phyloP scores from a whole-genome alignment of 2,797 vertebrate genomes.

The Tachyglossus aculeatus region DNA sequence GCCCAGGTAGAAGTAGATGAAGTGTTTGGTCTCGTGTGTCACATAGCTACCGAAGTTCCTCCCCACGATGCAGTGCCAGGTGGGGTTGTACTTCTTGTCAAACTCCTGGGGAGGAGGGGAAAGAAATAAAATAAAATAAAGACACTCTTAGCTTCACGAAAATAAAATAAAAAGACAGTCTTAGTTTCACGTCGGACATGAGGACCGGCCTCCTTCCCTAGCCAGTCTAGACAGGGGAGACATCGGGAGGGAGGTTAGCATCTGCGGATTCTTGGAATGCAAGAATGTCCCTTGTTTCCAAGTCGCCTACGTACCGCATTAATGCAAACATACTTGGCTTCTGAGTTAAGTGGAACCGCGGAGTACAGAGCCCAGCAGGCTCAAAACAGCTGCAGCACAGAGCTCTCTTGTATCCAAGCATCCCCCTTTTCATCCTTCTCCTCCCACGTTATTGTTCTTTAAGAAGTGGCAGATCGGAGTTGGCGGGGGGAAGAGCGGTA shows the following conservation, averaged over 20 bases:
- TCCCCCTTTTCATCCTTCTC: not conserved
- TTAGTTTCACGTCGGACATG: not conserved
- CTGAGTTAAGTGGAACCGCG: conserved; percentile 4
- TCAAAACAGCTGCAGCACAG: conserved; percentile 5
- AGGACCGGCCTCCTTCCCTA: not conserved
- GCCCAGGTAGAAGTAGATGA: conserved; percentile 98
- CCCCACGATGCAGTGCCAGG: conserved; percentile 97
- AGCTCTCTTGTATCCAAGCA: not conserved
- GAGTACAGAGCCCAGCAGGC: not conserved
- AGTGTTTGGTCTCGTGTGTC: conserved; percentile 97
- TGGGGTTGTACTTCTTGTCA: conserved; percentile 98
- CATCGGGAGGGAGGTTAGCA: not conserved
- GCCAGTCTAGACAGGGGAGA: not conserved
- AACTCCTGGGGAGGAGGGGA: conserved; percentile 82
- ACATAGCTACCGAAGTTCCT: conserved; percentile 97
- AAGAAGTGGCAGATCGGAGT: too few relatives aligned
- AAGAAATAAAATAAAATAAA: conserved; percentile 24
- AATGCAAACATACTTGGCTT: conserved; percentile 37
- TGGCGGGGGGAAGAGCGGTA: too few relatives aligned
- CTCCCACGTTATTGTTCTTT: not conserved
- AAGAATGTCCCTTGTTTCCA: conserved; percentile 40
- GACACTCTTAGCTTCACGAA: conserved; percentile 7
- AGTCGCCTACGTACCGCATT: conserved; percentile 34
- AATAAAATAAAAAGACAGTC: too few relatives aligned
- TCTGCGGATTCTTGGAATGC: conserved; percentile 36